Evolutionary conservation across 1,140 invertebrate species (phyloP).

Genomic region (Drosophila dunni): DNA sequence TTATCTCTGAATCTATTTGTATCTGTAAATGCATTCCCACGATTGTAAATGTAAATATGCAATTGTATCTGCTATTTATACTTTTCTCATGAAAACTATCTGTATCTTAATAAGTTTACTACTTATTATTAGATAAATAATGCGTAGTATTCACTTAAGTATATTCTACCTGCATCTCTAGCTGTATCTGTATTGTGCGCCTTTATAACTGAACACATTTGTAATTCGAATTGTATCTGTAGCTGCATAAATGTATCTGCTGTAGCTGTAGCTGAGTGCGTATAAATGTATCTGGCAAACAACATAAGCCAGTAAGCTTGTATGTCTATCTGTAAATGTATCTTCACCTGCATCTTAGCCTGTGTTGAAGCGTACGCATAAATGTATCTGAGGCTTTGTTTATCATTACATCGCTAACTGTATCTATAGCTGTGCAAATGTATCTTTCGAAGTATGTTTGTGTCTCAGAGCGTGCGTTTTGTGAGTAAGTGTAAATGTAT

Average conservation of each 20-base stretch:
- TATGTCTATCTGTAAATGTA: background rate
- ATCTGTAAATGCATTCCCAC: conserved; percentile 1
- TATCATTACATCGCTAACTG: background rate
- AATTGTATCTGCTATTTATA: too few relatives aligned
- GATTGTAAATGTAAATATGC: too few relatives aligned
- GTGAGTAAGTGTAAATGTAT: too few relatives aligned
- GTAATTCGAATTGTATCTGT: background rate
- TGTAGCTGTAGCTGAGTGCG: background rate
- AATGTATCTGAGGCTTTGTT: background rate
- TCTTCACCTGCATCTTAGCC: background rate
- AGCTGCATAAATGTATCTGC: background rate
- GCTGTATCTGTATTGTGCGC: background rate
- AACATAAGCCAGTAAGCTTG: background rate
- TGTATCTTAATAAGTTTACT: conserved; percentile 38
- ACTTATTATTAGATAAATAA: too few relatives aligned
- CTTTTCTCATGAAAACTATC: background rate
- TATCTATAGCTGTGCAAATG: background rate
- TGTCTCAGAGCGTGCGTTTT: too few relatives aligned
- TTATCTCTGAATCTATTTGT: conserved; percentile 7
- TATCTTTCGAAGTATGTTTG: background rate
- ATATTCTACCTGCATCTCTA: background rate
- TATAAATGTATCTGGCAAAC: background rate
- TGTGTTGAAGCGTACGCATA: background rate
- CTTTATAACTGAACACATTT: background rate
- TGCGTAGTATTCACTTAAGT: too few relatives aligned